Conservation (phyloP, 2,797 vertebrate species). For the Eutrigla gurnardus region DNA sequence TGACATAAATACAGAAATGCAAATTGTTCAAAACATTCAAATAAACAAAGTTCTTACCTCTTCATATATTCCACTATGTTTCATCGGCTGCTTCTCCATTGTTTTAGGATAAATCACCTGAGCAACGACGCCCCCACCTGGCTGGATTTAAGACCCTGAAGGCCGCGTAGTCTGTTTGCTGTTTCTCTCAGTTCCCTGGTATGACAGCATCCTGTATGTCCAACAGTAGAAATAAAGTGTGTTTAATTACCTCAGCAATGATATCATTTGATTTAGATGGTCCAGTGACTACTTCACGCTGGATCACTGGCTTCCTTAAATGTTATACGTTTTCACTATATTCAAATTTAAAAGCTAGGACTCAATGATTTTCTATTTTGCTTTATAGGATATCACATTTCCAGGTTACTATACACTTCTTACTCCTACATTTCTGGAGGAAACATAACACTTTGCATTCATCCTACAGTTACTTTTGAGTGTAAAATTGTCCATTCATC, state of each 20-base stretch:
- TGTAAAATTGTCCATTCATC: not conserved
- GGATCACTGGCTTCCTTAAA: not conserved
- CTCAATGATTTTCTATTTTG: too few relatives aligned
- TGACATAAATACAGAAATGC: too few relatives aligned
- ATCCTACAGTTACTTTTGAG: not conserved
- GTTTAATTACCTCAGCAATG: not conserved
- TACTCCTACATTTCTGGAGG: not conserved
- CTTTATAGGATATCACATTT: not conserved
- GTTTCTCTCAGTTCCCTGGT: not conserved
- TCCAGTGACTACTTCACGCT: not conserved
- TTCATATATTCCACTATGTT: not conserved
- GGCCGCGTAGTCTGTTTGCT: not conserved
- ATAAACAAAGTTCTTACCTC: too few relatives aligned
- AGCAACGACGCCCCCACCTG: slow-evolving; percentile 60
- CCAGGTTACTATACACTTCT: not conserved
- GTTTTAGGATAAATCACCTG: not conserved
- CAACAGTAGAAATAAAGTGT: not conserved
- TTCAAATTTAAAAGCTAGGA: too few relatives aligned
- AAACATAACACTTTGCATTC: not conserved
- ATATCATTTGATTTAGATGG: not conserved
- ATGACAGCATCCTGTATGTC: not conserved
- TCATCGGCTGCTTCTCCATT: not conserved
- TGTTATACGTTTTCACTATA: not conserved
- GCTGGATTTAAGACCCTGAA: slow-evolving; percentile 13
- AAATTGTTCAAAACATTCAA: too few relatives aligned